Evolutionary conservation across 37 sponge, comb jelly and placozoan species (phyloP), one percentile per base, ranked within the genome.

Genomic region (Tethya wilhelma): DNA sequence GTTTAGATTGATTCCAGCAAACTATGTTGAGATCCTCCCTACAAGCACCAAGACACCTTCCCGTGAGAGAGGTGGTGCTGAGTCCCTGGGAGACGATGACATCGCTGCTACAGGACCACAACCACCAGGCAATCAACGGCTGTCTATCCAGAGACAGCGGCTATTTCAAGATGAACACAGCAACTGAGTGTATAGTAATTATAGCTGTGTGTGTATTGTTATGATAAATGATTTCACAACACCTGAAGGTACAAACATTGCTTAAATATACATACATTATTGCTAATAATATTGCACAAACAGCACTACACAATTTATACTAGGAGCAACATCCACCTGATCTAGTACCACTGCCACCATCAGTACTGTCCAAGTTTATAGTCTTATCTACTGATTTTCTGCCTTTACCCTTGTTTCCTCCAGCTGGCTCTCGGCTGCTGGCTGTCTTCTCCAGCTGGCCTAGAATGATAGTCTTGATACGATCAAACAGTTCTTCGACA

Each of bases 401-500:
- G 25, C 65, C 46, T 77, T 33, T 63, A 41, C 12, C 7, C 77
- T 76, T 44, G 44, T 59, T 59, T 19, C n/a, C 1, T 30, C 36
- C 66, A 29, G 34, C 26, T 31, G 56, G 53, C 1, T 9, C 17
- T 23, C 34, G 22, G 30, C 33, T n/a, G n/a, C n/a, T n/a, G n/a
- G 38, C 40, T 29, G 44, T 31, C 30, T 79, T 86, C 25, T 73
- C 69, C 40, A 80, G 25, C 44, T 88, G 77, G 9, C 75, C 57
- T 19, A 91, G 53, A 9, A 89, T 29, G 32, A 83, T 83, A 25
- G 69, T 60, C 71, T 91, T 74, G 36, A 91, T 84, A 63, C 75
- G 76, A 8, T 82, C 78, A 86, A 95, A 95, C 14, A 92, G 58
- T 59, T 83, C 84, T 38, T 60, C 46, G 28, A 95, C 96, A 36